Evolutionary conservation across 2,113 vertebrate genomes (phyloP), one percentile per base, ranked within the genome.

Genomic region (Pelecanoides urinatrix): DNA sequence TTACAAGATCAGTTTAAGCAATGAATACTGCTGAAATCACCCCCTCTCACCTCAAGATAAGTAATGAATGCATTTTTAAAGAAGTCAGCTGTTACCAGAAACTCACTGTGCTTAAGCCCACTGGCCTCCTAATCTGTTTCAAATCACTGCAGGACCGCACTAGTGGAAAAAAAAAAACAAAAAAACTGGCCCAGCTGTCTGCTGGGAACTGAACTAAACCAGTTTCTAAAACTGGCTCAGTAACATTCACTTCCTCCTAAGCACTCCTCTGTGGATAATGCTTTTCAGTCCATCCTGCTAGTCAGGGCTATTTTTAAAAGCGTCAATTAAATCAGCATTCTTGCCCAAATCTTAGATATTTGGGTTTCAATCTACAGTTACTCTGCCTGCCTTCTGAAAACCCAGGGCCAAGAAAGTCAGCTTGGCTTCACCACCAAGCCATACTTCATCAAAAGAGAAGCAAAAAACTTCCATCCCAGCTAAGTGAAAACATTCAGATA

Each of bases 151-250:
- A 79, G 45, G 32, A 88, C 53, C 44, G 36, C 44, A 38, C 12
- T 34, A 45, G 44, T 26, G 44, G 15, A 63, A 52, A 42, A 58
- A 68, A 59, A 70, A 76, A 40, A 83, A 70, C 42, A n/a, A n/a
- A n/a, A n/a, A n/a, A 80, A 63, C 25, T 78, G 59, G 32, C 65
- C 73, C 83, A 94, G 86, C 49, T 78, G 68, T 44, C 68, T 92
- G 68, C 86, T 91, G 83, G 83, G 86, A 93, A 92, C 66, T 62
- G 86, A 96, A 89, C 77, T 90, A 95, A 94, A 94, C 91, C 79
- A 94, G 89, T 92, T 97, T 84, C 84, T 90, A 85, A 83, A 97
- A 96, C 94, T 73, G 92, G 91, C 77, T 91, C 74, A 55, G 62
- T 95, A 91, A 62, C 83, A 59, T 86, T 94, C 91, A 95, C 77